Conservation (phyloP, 2,797 vertebrate genomes). For the Sebastes oblongus region DNA sequence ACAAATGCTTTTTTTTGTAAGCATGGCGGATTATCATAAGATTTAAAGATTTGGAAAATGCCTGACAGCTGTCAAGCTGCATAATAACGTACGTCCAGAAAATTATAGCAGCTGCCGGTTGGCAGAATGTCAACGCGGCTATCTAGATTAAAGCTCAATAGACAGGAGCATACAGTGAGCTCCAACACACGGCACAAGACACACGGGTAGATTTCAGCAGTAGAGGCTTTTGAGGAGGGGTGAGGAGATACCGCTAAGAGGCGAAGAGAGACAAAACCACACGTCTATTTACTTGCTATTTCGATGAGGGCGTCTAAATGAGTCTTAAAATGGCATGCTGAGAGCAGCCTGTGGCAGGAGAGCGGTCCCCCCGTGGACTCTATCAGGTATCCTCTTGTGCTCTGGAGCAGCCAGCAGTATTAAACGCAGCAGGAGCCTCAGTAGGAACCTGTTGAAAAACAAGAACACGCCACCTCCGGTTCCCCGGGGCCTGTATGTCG, state of each 20-base stretch:
- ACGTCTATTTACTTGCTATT: conserved; percentile 50
- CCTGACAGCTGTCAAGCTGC: conserved; percentile 82
- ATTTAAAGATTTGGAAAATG: conserved; percentile 85
- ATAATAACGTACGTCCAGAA: conserved; percentile 79
- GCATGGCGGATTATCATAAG: conserved; percentile 81
- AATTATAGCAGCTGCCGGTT: conserved; percentile 75
- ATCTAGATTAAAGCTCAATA: conserved; percentile 80
- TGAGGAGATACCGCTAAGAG: conserved; percentile 7
- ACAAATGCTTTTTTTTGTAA: conserved; percentile 80
- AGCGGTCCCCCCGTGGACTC: conserved; percentile 63
- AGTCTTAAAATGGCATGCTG: conserved; percentile 66
- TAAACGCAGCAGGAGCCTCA: conserved; percentile 71
- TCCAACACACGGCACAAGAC: conserved; percentile 12
- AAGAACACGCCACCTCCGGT: conserved; percentile 68
- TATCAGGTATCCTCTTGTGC: conserved; percentile 69
- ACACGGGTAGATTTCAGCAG: conserved; percentile 14
- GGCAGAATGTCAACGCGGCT: conserved; percentile 76
- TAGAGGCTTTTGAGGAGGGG: conserved; percentile 10
- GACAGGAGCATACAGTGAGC: conserved; percentile 60
- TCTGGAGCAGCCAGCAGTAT: conserved; percentile 59
- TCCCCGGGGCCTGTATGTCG: conserved; percentile 61
- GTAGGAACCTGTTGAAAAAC: conserved; percentile 75
- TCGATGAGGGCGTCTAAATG: conserved; percentile 57
- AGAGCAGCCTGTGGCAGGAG: conserved; percentile 47
- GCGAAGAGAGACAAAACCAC: conserved; percentile 40